Evolutionary conservation across 30 jellyfish, hydroid and myxozoan genomes (phyloP), one percentile per base, ranked within the genome.

Genomic region (Turritopsis dohrnii): DNA sequence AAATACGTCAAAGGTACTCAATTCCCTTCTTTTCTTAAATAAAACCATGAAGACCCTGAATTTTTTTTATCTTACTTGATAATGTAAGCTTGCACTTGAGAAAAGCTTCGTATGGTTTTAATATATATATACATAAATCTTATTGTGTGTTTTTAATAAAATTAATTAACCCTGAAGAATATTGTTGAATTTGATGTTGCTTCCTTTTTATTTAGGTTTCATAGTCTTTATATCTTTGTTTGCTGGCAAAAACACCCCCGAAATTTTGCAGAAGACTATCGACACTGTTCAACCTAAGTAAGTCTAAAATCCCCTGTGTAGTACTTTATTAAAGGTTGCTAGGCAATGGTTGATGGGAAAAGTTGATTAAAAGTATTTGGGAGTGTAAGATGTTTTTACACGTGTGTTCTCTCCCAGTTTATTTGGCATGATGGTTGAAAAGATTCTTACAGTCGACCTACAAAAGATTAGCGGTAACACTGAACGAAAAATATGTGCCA

Each of bases 351-450:
- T 41, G 5, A 13, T 13, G 13, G 60, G 13, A 41, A n/a, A n/a
- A n/a, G n/a, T n/a, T n/a, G n/a, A n/a, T n/a, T n/a, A n/a, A n/a
- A n/a, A n/a, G n/a, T n/a, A n/a, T n/a, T 0, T 18, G 73, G 19
- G 21, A 21, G 73, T n/a, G 21, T 60, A 60, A 60, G 0, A 23
- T 60, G 21, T 0, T 18, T 60, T 60, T 0, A 0, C 73, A 60
- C 21, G 22, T 0, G 29, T 53, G 24, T 24, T 52, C 65, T 75
- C 28, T 79, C 81, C 17, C 76, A 93, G 98, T 31, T 77, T 93
- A 18, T 93, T 88, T 86, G 98, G 96, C 22, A 93, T 93, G 98
- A 95, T 93, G 69, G 87, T 93, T 71, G 98, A 88, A 41, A 93
- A 93, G 74, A 28, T 93, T 13, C 73, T 93, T 17, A 72, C 87